A percentile compares a stretch with the other conserved stretches of the same genome.
Evolutionary conservation across 2,113 vertebrate genomes (phyloP).

Genomic region (Fregata magnificens): DNA sequence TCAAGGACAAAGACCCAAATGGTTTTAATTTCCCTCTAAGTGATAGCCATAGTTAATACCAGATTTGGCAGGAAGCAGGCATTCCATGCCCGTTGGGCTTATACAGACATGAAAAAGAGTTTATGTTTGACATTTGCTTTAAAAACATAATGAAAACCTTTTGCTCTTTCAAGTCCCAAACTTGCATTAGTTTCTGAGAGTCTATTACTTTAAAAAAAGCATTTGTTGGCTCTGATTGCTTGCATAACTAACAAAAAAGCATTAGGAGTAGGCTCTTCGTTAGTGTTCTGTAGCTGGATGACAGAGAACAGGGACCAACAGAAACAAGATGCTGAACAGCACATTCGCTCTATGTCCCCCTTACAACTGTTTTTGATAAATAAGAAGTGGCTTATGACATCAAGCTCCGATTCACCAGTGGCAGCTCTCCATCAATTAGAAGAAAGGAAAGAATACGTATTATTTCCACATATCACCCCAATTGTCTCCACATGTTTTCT

Average conservation of each 20-base stretch:
- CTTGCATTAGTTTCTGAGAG: neutral
- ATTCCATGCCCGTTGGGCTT: neutral
- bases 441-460: neutral
- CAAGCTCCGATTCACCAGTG: neutral
- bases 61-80: neutral
- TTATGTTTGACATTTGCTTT: slow-evolving; percentile 20
- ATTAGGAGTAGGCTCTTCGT: neutral
- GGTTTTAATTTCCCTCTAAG: slow-evolving; percentile 18
- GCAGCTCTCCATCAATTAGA: neutral
- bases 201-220: neutral
- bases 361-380: neutral
- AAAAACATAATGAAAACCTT: slow-evolving; percentile 31
- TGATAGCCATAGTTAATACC: slow-evolving; percentile 21
- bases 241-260: neutral
- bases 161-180: neutral
- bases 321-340: neutral
- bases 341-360: neutral
- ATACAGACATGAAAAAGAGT: slow-evolving; percentile 20
- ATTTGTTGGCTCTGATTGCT: neutral
- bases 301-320: neutral
- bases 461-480: neutral
- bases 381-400: neutral
- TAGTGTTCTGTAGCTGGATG: neutral
- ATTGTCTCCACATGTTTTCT: neutral
- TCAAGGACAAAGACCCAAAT: slow-evolving; percentile 4